Evolutionary conservation across 2,888 invertebrate genomes (phyloP).

Genomic region (Apoda limacodes): DNA sequence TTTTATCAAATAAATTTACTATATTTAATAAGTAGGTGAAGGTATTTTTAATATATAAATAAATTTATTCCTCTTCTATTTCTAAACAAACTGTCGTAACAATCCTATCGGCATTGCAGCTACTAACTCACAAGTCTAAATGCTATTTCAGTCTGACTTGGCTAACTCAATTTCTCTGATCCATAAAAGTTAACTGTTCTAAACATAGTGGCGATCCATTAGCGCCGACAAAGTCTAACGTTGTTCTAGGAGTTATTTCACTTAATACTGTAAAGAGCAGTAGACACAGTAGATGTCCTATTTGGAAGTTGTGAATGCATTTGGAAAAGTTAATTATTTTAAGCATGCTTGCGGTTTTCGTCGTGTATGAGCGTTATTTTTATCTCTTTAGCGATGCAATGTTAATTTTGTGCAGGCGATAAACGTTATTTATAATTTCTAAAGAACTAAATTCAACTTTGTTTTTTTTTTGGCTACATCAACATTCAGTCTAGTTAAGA

Average conservation of each 20-base stretch:
- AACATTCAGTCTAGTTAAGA: too few species aligned
- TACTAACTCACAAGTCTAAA: slow-evolving; percentile 36
- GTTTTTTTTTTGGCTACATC: too few species aligned
- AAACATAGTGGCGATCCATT: slow-evolving; percentile 62
- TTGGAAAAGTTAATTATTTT: slow-evolving; percentile 49
- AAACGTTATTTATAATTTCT: too few species aligned
- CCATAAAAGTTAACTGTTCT: slow-evolving; percentile 55
- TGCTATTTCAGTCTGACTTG: slow-evolving; percentile 47
- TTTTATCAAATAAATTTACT: too few species aligned
- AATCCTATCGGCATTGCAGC: too few species aligned
- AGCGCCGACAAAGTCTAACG: slow-evolving; percentile 47
- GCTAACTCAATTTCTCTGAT: slow-evolving; percentile 58
- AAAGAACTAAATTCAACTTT: too few species aligned
- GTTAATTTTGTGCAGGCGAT: too few species aligned
- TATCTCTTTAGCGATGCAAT: too few species aligned
- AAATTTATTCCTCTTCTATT: too few species aligned
- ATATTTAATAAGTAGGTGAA: too few species aligned
- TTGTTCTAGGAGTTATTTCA: slow-evolving; percentile 52
- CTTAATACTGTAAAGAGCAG: slow-evolving; percentile 63
- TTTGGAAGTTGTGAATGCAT: slow-evolving; percentile 49
- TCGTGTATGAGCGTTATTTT: slow-evolving; percentile 29
- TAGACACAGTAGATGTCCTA: slow-evolving; percentile 35
- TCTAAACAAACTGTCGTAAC: too few species aligned
- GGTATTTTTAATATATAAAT: too few species aligned
- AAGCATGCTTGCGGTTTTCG: slow-evolving; percentile 33